A percentile compares a stretch with the other conserved stretches of the same genome.
Evolutionary conservation across 2,888 invertebrate genomes (phyloP).

Genomic region (Drosophila monieri): DNA sequence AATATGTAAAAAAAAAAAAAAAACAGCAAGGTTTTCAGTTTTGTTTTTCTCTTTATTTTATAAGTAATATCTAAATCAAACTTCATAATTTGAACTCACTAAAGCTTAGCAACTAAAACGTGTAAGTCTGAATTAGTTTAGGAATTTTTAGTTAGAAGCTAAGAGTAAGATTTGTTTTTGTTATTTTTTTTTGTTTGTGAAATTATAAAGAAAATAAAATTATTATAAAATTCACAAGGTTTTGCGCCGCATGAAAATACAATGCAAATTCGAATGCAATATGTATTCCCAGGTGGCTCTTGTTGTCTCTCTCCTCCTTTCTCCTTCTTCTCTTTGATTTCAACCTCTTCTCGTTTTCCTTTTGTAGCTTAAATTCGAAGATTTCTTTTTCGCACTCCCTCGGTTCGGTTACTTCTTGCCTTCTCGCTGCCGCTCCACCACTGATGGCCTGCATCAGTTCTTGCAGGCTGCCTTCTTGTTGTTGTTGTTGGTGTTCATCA

Average conservation of each 20-base stretch:
- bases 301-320: slow-evolving; percentile 8
- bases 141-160: slow-evolving; percentile 51
- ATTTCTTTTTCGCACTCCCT: slow-evolving; percentile 40
- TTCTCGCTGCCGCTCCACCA: slow-evolving; percentile 23
- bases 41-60: slow-evolving; percentile 51
- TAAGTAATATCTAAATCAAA: slow-evolving; percentile 54
- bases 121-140: slow-evolving; percentile 71
- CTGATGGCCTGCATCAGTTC: slow-evolving; percentile 53
- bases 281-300: slow-evolving; percentile 33
- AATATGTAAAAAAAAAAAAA: background rate
- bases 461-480: slow-evolving; percentile 86
- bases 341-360: slow-evolving; percentile 31
- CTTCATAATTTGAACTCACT: slow-evolving; percentile 70
- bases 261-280: slow-evolving; percentile 35
- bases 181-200: slow-evolving; percentile 48
- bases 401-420: slow-evolving; percentile 36
- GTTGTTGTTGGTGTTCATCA: slow-evolving; percentile 93
- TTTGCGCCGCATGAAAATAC: slow-evolving; percentile 29
- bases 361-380: slow-evolving; percentile 49
- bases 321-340: slow-evolving; percentile 29
- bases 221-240: slow-evolving; percentile 54
- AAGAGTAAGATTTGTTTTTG: slow-evolving; percentile 28
- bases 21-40: slow-evolving; percentile 24
- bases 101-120: slow-evolving; percentile 62
- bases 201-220: slow-evolving; percentile 49